Conservation (phyloP, 2,797 vertebrate species). For the Schizopygopsis pylzovi region DNA sequence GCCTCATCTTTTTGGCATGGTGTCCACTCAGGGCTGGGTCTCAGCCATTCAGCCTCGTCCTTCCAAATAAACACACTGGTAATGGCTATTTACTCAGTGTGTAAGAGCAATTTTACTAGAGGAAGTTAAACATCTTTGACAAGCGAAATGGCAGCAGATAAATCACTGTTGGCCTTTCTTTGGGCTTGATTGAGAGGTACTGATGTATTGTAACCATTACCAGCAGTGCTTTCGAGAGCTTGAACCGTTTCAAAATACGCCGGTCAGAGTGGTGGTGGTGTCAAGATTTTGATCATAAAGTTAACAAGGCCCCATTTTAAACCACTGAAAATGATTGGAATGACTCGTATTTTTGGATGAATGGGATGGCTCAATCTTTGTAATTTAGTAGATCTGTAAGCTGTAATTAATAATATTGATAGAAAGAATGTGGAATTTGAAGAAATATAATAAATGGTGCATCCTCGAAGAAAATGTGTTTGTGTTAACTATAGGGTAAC, state of each 20-base stretch:
- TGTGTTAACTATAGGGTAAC: background rate
- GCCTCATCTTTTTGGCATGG: conserved; percentile 70
- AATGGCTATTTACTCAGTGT: conserved; percentile 80
- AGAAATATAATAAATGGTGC: conserved; percentile 29
- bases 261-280: conserved; percentile 67
- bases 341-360: conserved; percentile 54
- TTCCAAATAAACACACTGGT: conserved; percentile 81
- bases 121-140: conserved; percentile 83
- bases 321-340: conserved; percentile 1
- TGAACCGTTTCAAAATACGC: conserved; percentile 65
- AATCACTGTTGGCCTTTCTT: conserved; percentile 77
- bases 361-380: conserved; percentile 24
- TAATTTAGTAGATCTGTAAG: conserved; percentile 59
- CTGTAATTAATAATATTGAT: conserved; percentile 56
- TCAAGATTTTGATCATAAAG: conserved; percentile 69
- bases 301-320: conserved; percentile 57
- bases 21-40: conserved; percentile 74
- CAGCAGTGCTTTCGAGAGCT: conserved; percentile 63
- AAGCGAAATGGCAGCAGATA: conserved; percentile 79
- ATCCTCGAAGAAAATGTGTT: background rate
- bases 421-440: conserved; percentile 44
- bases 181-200: conserved; percentile 74
- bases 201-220: conserved; percentile 76
- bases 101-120: conserved; percentile 74
- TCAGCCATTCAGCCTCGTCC: conserved; percentile 68